Evolutionary conservation across 2,113 vertebrate species (phyloP), one percentile per base, ranked within the genome.

Genomic region (Apaloderma vittatum): DNA sequence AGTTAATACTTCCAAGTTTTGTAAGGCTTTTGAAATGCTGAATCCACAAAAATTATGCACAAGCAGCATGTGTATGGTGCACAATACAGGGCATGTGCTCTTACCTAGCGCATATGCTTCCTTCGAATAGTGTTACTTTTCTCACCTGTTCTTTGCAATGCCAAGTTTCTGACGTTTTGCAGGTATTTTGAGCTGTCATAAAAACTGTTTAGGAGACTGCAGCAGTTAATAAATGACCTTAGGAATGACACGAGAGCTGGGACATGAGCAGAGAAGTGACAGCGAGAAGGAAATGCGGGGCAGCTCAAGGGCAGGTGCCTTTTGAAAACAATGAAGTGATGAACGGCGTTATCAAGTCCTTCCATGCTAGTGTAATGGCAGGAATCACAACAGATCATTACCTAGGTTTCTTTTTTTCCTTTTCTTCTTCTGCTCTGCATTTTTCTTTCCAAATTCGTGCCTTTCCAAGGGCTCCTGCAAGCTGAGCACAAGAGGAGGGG

Each of bases 401-500:
- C 89, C 80, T 49, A 11, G 72, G 43, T 81, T 72, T 70, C 57
- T 75, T 94, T 78, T 88, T 63, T 15, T 48, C 72, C 67, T 49
- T 87, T 82, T 86, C 30, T 82, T 90, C 75, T 89, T 34, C 61
- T 89, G 71, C 49, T 82, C 58, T 80, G 73, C 88, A 65, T 93
- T 91, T 86, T 77, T 40, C 40, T 67, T 15, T 19, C 67, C 84
- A 59, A 22, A 87, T 93, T 66, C 84, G 32, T 71, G 92, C 73
- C 65, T 92, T 98, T 95, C 95, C 95, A 96, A 97, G 89, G 86
- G 73, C 88, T 94, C 87, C 62, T 92, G 81, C 88, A 75, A 97
- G 96, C 89, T 21, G 57, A 95, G 86, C 37, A 2, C 73, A 36
- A 77, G 93, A 76, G 87, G 90, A 82, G 83, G 83, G 94, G 57